Evolutionary conservation across 2,113 vertebrate species (phyloP).

Genomic region (Oriolus oriolus): DNA sequence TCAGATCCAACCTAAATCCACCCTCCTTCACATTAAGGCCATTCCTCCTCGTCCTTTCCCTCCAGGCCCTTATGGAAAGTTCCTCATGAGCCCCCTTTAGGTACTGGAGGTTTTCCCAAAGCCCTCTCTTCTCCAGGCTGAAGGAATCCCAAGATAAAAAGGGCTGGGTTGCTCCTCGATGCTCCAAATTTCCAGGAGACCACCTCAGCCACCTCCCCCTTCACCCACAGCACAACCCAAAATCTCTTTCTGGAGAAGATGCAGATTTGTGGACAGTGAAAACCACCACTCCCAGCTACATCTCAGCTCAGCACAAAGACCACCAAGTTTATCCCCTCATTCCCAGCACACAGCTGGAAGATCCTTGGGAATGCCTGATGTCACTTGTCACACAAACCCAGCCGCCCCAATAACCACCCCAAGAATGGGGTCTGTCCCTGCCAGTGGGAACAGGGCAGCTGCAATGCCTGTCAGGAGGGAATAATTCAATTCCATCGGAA

Average conservation of each 20-base stretch:
- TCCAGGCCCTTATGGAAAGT: neutral
- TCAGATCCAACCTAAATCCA: neutral
- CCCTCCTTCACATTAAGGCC: neutral
- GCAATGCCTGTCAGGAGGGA: neutral
- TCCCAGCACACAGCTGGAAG: neutral
- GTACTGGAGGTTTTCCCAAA: neutral
- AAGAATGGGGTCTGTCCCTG: neutral
- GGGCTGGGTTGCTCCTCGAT: neutral
- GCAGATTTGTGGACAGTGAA: neutral
- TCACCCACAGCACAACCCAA: no score
- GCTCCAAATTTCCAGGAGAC: neutral
- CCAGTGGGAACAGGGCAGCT: neutral
- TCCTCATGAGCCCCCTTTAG: neutral
- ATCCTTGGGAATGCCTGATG: neutral
- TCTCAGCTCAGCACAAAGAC: neutral
- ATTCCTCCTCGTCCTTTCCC: neutral
- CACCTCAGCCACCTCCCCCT: neutral
- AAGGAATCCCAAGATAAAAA: neutral
- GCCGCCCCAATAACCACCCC: neutral
- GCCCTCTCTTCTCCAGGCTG: neutral
- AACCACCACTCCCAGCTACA: neutral
- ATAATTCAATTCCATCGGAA: neutral
- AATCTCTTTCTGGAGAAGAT: neutral
- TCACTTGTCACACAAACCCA: neutral
- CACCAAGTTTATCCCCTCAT: neutral